Evolutionary conservation across 2,797 vertebrate genomes (phyloP).

Genomic region (Natrix natrix): DNA sequence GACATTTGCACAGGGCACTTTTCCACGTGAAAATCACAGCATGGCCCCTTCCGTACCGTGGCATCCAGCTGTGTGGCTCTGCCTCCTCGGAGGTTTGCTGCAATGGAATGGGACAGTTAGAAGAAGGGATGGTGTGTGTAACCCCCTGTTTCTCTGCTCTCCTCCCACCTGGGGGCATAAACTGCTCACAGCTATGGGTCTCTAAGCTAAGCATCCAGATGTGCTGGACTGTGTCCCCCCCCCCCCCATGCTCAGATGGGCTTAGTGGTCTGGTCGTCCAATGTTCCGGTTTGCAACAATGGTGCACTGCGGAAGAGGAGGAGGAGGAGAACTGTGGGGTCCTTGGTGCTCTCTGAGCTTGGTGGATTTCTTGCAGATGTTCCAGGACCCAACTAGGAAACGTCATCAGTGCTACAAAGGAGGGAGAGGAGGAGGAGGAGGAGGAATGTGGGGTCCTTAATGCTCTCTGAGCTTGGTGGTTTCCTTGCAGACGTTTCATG

Average conservation of each 20-base stretch:
- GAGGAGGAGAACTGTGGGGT: too few species aligned
- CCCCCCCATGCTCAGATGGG: background rate
- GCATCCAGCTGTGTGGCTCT: background rate
- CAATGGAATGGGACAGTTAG: background rate
- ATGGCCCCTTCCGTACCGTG: background rate
- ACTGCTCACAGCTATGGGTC: background rate
- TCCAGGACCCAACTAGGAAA: too few species aligned
- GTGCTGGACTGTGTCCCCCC: background rate
- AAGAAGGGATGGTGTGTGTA: background rate
- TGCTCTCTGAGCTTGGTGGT: too few species aligned
- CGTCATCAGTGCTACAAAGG: too few species aligned
- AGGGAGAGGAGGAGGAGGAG: too few species aligned
- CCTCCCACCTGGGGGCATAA: background rate
- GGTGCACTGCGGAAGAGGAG: background rate
- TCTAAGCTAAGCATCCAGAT: background rate
- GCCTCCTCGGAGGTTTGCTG: background rate
- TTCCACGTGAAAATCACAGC: background rate
- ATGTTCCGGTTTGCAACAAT: background rate
- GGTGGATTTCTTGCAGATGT: too few species aligned
- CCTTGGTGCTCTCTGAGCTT: too few species aligned
- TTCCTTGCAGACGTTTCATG: too few species aligned
- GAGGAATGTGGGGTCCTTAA: too few species aligned
- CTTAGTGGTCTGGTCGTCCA: background rate
- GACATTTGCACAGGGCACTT: background rate
- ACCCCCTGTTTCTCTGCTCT: too few species aligned